Base-by-base conservation (phyloP, 2,113 vertebrate species). In the Phasianus colchicus region DNA sequence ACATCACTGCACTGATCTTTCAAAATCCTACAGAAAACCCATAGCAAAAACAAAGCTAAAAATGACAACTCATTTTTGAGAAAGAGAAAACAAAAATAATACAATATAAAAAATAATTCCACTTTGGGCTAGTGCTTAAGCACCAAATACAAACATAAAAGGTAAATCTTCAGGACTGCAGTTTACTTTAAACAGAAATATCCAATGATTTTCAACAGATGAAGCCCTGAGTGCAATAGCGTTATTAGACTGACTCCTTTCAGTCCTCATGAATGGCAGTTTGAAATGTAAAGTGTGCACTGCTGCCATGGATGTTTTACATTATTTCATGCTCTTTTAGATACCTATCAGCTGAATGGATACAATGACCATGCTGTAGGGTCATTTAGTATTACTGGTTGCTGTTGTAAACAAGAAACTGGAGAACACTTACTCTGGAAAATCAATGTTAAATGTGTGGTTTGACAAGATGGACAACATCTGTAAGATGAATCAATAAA, bases 401-500 rank as follows among this genome's bases (percentile, higher is more conserved):
- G 60, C 48, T 85, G 21, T 50, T 80, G 42, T 47, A 57, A 40
- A n/a, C 57, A 42, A 71, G 34, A 92, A 92, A 63, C 50, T 50
- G 34, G 70, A 50, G 76, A 90, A 32, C 6, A 64, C 54, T 86
- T 69, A 81, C 5, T 30, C 20, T 38, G 45, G 52, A 54, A 94
- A 93, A 83, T 43, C 5, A 17, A 12, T 79, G 50, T 54, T 54
- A 94, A 93, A 83, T 47, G 5, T 19, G 11, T 79, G 50, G 84
- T 92, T 94, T 89, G 74, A 91, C 69, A 54, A 88, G 77, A 61
- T 47, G 78, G 77, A 20, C n/a, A 89, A 79, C 71, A 92, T 63
- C 85, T 91, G 87, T 93, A 74, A 92, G 57, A 43, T 91, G 69
- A 83, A 93, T 89, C 87, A 91, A 93, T 95, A 96, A 70, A 95